A percentile compares a stretch with the other conserved stretches of the same genome.
These are phyloP conservation scores for Mellilla xanthometata DNA, from an alignment of 2,888 invertebrate species.

Conservation along the genomic window DNA sequence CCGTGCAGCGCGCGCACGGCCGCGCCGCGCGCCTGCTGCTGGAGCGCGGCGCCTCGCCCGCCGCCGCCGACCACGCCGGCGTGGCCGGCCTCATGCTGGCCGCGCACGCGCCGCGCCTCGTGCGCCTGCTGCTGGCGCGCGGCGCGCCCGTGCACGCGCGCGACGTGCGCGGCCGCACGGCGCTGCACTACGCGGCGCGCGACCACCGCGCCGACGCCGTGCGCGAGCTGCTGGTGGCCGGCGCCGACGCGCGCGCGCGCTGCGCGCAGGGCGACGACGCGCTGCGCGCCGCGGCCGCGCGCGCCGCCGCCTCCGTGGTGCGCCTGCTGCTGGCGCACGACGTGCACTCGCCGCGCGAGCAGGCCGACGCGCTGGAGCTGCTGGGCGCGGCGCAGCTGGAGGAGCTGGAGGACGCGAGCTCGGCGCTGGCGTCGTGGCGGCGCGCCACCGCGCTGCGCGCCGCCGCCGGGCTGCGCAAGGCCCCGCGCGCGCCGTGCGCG, in stretches of 20 bases:
- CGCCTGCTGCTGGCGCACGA: slow-evolving; percentile 84
- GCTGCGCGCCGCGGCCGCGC: slow-evolving; percentile 83
- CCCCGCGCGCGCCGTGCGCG: slow-evolving; percentile 73
- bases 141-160: slow-evolving; percentile 92
- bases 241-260: slow-evolving; percentile 89
- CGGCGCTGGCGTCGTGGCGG: slow-evolving; percentile 90
- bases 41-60: slow-evolving; percentile 91
- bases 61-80: slow-evolving; percentile 93
- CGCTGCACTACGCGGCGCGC: slow-evolving; percentile 94
- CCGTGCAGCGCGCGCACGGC: slow-evolving; percentile 96
- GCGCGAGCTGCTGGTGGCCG: slow-evolving; percentile 89
- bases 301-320: slow-evolving; percentile 83
- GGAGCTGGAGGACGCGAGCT: slow-evolving; percentile 90
- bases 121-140: slow-evolving; percentile 89
- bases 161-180: slow-evolving; percentile 95
- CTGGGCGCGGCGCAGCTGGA: slow-evolving; percentile 93
- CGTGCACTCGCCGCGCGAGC: slow-evolving; percentile 84
- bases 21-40: slow-evolving; percentile 89
- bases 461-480: slow-evolving; percentile 22
- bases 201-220: slow-evolving; percentile 91
- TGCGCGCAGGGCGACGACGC: slow-evolving; percentile 96
- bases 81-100: slow-evolving; percentile 97
- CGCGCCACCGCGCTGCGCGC: slow-evolving; percentile 79
- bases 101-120: slow-evolving; percentile 92
- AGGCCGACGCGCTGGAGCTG: slow-evolving; percentile 94